A percentile compares a stretch with the other conserved stretches of the same genome.
phyloP scores from a whole-genome alignment of 2,797 vertebrate species.

The Chrysolophus pictus region DNA sequence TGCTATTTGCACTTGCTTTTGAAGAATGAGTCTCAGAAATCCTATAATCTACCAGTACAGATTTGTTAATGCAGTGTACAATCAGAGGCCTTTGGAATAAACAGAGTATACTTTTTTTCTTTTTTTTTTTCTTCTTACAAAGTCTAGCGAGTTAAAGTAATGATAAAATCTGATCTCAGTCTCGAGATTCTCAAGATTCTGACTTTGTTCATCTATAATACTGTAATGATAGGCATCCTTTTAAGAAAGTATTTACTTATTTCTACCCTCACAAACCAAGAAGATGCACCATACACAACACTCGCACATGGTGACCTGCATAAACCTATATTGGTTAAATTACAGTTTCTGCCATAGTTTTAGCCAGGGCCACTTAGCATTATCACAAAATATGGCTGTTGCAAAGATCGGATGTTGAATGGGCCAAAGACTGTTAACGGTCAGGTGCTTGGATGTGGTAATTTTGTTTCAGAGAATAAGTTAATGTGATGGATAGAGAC shows the following conservation, averaged over 20 bases:
- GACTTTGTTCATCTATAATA: not conserved
- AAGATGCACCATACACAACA: not conserved
- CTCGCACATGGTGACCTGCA: accelerated
- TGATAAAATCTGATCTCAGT: not conserved
- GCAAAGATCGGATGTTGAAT: not conserved
- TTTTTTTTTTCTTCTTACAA: not conserved
- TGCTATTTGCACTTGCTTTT: not conserved
- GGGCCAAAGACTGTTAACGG: not conserved
- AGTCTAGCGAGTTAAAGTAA: not conserved
- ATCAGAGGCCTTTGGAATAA: not conserved
- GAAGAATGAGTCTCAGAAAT: not conserved
- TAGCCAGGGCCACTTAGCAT: not conserved
- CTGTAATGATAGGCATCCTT: not conserved
- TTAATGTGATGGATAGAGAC: not conserved
- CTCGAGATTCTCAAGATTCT: not conserved
- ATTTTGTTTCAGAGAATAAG: not conserved
- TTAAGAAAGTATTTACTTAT: not conserved
- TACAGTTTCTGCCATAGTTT: not conserved
- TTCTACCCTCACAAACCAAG: not conserved
- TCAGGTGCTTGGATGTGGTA: not conserved
- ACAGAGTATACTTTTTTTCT: not conserved
- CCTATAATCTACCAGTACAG: not conserved
- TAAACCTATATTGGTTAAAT: not conserved
- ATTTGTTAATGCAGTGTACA: not conserved
- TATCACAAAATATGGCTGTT: not conserved